Base-by-base conservation (phyloP, 1,140 invertebrate species). In the Thaumatotibia leucotreta region DNA sequence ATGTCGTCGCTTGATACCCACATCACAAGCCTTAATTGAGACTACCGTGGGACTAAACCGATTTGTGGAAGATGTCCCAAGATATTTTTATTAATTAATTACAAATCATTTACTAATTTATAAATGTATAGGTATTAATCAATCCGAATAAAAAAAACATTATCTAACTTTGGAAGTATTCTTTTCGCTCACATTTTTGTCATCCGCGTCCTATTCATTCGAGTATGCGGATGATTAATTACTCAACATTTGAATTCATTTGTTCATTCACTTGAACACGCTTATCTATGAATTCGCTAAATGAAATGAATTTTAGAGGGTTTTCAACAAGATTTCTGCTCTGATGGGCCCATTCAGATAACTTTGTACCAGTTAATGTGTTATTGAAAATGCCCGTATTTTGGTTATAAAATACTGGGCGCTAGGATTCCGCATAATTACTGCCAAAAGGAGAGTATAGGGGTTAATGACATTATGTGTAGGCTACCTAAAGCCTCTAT, bases 241-340 rank as follows among this genome's bases (percentile, higher is more conserved):
- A 27, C 52, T 27, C 52, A 14, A 58, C 52, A 58, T 58, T 58
- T 58, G 52, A 27, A 58, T 14, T 27, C 52, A 58, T 58, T 58
- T 24, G 52, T 58, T 58, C 52, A 27, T 29, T 58, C 52, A 58
- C 5, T 27, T 14, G 27, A 3, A 29, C 17, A 45, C 27, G 24
- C 24, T 58, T 58, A 58, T 58, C 52, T 58, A 24, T 27, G 27
- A 58, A 58, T 58, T 58, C 14, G 27, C 52, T 27, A 31, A 58
- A 58, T 58, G 52, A 58, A 58, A 58, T 58, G 27, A 58, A 54
- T 27, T 58, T 58, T 58, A 29, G 52, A n/a, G 52, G 8, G 24
- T 27, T 58, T 14, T 58, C 52, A 24, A 58, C 52, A 58, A 58
- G 52, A 58, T 58, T 58, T 29, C 11, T 8, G 11, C 27, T 14